These are phyloP conservation scores for Apeira syringaria DNA, from an alignment of 2,888 invertebrate species.

Conservation along the genomic window DNA sequence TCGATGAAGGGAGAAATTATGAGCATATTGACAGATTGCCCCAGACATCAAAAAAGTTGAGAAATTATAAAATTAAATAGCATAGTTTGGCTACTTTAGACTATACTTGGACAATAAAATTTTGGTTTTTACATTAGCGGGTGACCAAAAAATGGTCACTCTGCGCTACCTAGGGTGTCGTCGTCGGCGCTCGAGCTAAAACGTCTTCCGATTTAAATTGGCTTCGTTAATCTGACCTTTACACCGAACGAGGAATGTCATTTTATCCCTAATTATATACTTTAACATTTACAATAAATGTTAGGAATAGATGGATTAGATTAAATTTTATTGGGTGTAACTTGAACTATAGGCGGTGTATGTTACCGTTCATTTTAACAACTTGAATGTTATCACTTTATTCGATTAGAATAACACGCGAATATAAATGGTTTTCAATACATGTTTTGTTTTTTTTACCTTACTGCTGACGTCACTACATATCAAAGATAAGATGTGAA, in stretches of 20 bases:
- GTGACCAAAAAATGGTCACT: constrained; percentile 32
- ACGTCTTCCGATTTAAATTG: constrained; percentile 71
- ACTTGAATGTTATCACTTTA: constrained; percentile 77
- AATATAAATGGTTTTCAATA: constrained; percentile 79
- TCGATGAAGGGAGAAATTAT: constrained; percentile 5
- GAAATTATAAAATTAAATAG: constrained; percentile 35
- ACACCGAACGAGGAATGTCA: constrained; percentile 36
- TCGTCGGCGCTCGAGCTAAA: constrained; percentile 14
- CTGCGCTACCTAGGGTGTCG: constrained; percentile 11
- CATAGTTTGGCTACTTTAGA: constrained; percentile 60
- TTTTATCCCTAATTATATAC: constrained; percentile 35
- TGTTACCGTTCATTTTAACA: constrained; percentile 55
- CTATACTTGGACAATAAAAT: constrained; percentile 79
- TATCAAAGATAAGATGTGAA: too few relatives aligned
- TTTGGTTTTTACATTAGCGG: constrained; percentile 53
- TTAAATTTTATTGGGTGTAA: constrained; percentile 56
- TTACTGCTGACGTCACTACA: too few relatives aligned
- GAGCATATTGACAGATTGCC: constrained; percentile 35
- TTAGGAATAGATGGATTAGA: constrained; percentile 42
- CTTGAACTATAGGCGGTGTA: constrained; percentile 45
- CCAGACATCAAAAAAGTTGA: constrained; percentile 28
- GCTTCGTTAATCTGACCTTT: constrained; percentile 51
- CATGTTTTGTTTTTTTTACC: constrained; percentile 46
- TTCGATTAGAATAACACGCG: constrained; percentile 68
- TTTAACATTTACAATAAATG: constrained; percentile 32